Conservation (phyloP, 2,888 invertebrate species). For the Caenorhabditis plicata region DNA sequence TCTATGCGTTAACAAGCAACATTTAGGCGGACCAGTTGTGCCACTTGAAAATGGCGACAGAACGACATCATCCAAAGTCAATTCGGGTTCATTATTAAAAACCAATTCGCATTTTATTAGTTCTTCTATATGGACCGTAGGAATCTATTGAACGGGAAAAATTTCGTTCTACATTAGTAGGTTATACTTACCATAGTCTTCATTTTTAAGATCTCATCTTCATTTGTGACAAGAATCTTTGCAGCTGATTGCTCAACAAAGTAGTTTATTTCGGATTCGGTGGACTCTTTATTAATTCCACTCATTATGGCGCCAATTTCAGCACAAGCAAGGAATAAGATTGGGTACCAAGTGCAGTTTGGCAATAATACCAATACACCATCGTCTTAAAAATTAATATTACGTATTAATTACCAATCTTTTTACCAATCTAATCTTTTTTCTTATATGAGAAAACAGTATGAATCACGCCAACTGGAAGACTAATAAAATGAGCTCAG, state of each 20-base stretch:
- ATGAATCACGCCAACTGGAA: too few relatives aligned
- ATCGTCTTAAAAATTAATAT: conserved; percentile 26
- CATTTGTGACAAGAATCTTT: conserved; percentile 6
- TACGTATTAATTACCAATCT: background rate
- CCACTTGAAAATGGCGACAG: conserved; percentile 55
- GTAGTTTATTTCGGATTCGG: conserved; percentile 14
- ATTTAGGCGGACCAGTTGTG: conserved; percentile 57
- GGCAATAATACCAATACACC: conserved; percentile 42
- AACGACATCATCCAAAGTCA: conserved; percentile 24
- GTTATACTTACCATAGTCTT: too few relatives aligned
- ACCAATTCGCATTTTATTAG: too few relatives aligned
- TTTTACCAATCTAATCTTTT: background rate
- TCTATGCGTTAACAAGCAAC: conserved; percentile 54
- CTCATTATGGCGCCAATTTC: conserved; percentile 44
- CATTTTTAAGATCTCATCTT: too few relatives aligned
- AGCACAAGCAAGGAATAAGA: conserved; percentile 45
- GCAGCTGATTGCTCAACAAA: conserved; percentile 13
- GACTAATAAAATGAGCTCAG: too few relatives aligned
- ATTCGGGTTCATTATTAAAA: too few relatives aligned
- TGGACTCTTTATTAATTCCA: conserved; percentile 40
- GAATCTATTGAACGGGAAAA: too few relatives aligned
- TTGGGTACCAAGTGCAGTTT: conserved; percentile 49
- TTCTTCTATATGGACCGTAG: too few relatives aligned
- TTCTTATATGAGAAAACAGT: too few relatives aligned
- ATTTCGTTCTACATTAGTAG: too few relatives aligned